Conservation (phyloP, 2,113 vertebrate species). For the Dendropsophus ebraccatus region DNA sequence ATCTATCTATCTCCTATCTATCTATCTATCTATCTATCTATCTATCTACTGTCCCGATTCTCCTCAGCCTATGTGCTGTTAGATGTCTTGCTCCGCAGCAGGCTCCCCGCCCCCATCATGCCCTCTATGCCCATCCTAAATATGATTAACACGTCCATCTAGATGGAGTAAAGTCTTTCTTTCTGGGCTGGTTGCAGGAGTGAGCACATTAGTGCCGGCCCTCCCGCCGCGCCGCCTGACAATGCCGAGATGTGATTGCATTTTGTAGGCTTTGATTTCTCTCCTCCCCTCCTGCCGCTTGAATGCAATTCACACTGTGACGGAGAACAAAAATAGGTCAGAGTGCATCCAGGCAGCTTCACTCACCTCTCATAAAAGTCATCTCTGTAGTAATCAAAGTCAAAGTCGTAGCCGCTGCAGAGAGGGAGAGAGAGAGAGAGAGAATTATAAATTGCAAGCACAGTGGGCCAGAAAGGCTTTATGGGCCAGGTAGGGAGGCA, state of each 20-base stretch:
- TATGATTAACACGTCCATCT: not conserved
- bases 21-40: too few species aligned
- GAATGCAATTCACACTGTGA: conserved; percentile 48
- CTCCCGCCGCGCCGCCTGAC: conserved; percentile 9
- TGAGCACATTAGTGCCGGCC: not conserved
- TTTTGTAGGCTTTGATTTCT: conserved; percentile 49
- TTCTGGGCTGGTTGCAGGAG: conserved; percentile 3
- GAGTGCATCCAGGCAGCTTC: conserved; percentile 57
- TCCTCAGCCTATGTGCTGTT: too few species aligned
- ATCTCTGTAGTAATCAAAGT: conserved; percentile 88
- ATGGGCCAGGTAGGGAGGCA: not conserved
- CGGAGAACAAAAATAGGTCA: conserved; percentile 59
- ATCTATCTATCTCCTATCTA: too few species aligned
- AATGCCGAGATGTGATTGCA: conserved; percentile 38
- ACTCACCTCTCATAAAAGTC: conserved; percentile 90
- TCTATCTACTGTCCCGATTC: too few species aligned
- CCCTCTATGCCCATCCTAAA: not conserved
- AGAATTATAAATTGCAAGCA: conserved; percentile 30
- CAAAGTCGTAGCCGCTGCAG: conserved; percentile 86
- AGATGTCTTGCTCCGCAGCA: too few species aligned
- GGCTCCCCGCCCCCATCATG: not conserved
- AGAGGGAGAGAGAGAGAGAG: conserved; percentile 69
- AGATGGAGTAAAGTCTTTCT: not conserved
- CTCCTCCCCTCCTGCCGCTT: conserved; percentile 37
- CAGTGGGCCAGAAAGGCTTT: conserved; percentile 52